Conservation (phyloP, 2,797 vertebrate species). For the Schizopygopsis pylzovi region DNA sequence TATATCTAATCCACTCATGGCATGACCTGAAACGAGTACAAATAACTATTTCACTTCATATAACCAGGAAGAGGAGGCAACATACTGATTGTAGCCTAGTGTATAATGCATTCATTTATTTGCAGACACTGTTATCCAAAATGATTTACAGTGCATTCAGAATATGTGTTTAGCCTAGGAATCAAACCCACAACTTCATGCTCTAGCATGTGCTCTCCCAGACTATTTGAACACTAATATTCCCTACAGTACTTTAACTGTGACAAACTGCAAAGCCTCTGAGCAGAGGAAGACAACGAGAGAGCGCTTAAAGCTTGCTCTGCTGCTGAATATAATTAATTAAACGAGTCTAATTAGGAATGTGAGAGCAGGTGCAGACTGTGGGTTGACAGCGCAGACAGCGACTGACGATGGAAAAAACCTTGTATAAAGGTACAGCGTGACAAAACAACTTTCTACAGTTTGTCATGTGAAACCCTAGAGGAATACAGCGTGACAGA, state of each 20-base stretch:
- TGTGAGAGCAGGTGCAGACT: conserved; percentile 88
- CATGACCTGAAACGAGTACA: not conserved
- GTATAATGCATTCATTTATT: not conserved
- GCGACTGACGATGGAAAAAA: conserved; percentile 29
- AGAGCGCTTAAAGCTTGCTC: conserved; percentile 64
- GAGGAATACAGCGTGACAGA: conserved; percentile 83
- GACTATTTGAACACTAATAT: not conserved
- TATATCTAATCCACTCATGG: not conserved
- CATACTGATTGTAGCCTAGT: not conserved
- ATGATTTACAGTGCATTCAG: not conserved
- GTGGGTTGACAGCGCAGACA: conserved; percentile 76
- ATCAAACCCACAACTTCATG: not conserved
- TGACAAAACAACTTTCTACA: conserved; percentile 83
- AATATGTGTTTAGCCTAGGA: not conserved
- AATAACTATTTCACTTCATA: not conserved
- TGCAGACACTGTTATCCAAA: not conserved
- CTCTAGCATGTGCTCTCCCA: not conserved
- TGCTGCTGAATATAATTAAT: conserved; percentile 87
- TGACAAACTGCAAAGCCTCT: conserved; percentile 51
- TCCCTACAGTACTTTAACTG: not conserved
- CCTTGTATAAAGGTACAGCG: conserved; percentile 37
- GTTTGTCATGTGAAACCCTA: conserved; percentile 86
- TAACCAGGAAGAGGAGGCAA: not conserved
- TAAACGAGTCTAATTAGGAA: conserved; percentile 90
- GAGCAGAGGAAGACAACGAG: conserved; percentile 69